Conservation (phyloP, 2,113 vertebrate genomes). For the Muntiacus reevesi region DNA sequence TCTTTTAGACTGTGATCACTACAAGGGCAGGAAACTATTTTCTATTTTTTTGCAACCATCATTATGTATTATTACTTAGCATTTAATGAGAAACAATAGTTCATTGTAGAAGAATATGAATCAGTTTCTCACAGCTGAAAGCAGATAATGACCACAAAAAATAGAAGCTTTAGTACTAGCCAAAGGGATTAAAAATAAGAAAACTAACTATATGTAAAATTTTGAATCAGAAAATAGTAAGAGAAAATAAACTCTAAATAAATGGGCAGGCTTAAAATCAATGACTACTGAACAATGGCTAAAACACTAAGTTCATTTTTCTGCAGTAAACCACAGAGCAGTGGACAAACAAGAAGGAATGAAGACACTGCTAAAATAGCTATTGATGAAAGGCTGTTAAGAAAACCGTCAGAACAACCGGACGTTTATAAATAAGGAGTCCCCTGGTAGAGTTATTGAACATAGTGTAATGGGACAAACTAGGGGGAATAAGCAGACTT, state of each 20-base stretch:
- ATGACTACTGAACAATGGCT: constrained; percentile 51
- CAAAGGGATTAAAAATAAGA: constrained; percentile 48
- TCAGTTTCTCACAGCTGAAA: constrained; percentile 59
- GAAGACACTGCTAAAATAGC: constrained; percentile 54
- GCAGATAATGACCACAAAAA: constrained; percentile 52
- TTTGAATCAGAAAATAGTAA: constrained; percentile 48
- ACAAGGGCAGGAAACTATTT: constrained; percentile 26
- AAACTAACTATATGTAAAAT: constrained; percentile 60
- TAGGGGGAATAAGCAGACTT: neutral
- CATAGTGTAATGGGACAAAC: constrained; percentile 13
- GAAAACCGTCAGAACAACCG: constrained; percentile 40
- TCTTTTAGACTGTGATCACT: constrained; percentile 5
- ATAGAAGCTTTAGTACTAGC: constrained; percentile 35
- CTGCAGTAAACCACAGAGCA: constrained; percentile 30
- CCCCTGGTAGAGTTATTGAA: constrained; percentile 51
- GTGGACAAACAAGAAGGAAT: constrained; percentile 58
- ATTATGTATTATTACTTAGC: constrained; percentile 50
- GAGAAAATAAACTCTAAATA: constrained; percentile 57
- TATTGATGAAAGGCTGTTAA: constrained; percentile 47
- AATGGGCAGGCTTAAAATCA: constrained; percentile 56
- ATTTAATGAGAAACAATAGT: constrained; percentile 49
- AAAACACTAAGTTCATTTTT: constrained; percentile 35
- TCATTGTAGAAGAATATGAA: constrained; percentile 36
- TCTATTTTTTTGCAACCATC: constrained; percentile 22
- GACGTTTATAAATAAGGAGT: constrained; percentile 59